These are phyloP conservation scores for Carcina quercana DNA, from an alignment of 2,888 invertebrate species.

Conservation along the genomic window DNA sequence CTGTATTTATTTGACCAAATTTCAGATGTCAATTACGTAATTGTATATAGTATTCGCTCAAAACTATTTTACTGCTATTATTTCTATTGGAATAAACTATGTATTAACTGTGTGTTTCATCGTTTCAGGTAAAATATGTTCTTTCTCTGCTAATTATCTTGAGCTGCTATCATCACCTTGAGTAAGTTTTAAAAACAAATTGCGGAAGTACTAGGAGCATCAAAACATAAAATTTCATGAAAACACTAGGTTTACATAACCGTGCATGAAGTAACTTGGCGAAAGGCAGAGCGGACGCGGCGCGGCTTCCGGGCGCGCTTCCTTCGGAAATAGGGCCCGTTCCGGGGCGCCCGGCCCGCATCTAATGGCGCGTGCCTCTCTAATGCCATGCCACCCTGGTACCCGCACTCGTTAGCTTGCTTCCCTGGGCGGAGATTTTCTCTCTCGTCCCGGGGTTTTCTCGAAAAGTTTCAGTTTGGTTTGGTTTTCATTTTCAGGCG, in stretches of 20 bases:
- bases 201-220: slow-evolving; percentile 1
- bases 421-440: slow-evolving; percentile 23
- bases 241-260: slow-evolving; percentile 43
- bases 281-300: slow-evolving; percentile 49
- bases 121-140: too few relatives aligned
- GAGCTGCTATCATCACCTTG: too few relatives aligned
- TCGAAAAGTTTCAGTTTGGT: background rate
- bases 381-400: slow-evolving; percentile 64
- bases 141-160: too few relatives aligned
- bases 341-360: slow-evolving; percentile 37
- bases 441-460: too few relatives aligned
- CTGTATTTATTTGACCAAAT: too few relatives aligned
- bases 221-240: background rate
- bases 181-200: background rate
- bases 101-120: too few relatives aligned
- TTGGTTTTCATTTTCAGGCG: background rate
- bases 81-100: too few relatives aligned
- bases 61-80: too few relatives aligned
- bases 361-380: slow-evolving; percentile 50
- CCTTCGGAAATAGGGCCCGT: slow-evolving; percentile 72
- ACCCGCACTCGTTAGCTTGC: slow-evolving; percentile 43
- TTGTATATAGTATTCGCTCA: too few relatives aligned
- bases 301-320: slow-evolving; percentile 60
- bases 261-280: slow-evolving; percentile 25
- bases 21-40: too few relatives aligned